Evolutionary conservation across 2,888 invertebrate species (phyloP).

Genomic region (Nebria salina): DNA sequence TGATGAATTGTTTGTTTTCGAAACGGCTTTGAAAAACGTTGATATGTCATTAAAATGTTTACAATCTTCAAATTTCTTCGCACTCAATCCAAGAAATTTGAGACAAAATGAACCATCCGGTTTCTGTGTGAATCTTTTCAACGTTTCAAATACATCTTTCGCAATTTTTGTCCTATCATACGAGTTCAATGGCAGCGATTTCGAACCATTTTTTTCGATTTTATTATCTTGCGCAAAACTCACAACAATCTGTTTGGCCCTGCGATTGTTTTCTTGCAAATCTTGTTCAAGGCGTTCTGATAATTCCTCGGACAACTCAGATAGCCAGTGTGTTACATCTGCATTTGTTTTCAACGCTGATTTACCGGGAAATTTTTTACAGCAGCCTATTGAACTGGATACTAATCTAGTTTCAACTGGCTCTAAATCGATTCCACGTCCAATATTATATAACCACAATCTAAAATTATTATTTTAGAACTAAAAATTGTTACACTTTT

Average conservation of each 20-base stretch:
- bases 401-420: conserved; percentile 85
- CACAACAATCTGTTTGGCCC: conserved; percentile 81
- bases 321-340: conserved; percentile 81
- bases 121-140: conserved; percentile 66
- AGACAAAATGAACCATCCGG: conserved; percentile 64
- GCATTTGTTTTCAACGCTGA: conserved; percentile 74
- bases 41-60: conserved; percentile 68
- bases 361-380: conserved; percentile 91
- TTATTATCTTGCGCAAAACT: conserved; percentile 70
- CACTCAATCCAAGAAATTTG: conserved; percentile 79
- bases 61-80: conserved; percentile 78
- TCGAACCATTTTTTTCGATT: conserved; percentile 71
- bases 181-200: conserved; percentile 69
- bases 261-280: conserved; percentile 80
- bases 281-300: conserved; percentile 85
- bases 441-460: conserved; percentile 85
- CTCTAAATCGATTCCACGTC: conserved; percentile 87
- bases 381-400: conserved; percentile 94
- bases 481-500: not conserved
- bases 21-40: conserved; percentile 67
- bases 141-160: conserved; percentile 71
- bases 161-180: conserved; percentile 76
- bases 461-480: conserved; percentile 62
- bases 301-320: conserved; percentile 83
- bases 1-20: conserved; percentile 23